Conservation (phyloP, 1,140 invertebrate genomes). For the Zaprionus tsacasi region DNA sequence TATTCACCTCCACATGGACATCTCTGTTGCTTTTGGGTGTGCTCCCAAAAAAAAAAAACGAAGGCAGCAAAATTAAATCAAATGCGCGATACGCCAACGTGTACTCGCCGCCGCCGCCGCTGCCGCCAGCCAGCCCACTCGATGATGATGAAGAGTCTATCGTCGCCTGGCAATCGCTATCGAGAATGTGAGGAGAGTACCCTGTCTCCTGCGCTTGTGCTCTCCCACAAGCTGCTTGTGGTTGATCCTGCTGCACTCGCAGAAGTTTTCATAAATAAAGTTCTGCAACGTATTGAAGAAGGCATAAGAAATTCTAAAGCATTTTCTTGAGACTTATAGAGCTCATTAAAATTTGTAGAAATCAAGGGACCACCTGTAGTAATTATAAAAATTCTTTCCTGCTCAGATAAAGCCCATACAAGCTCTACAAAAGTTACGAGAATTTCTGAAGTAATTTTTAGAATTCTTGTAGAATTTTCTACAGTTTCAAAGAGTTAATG, state of each 20-base stretch:
- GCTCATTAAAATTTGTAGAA: neutral
- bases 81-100: constrained; percentile 79
- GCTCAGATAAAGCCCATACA: too few relatives aligned
- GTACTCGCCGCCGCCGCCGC: constrained; percentile 45
- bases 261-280: neutral
- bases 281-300: neutral
- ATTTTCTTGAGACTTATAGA: neutral
- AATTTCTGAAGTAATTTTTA: too few relatives aligned
- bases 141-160: constrained; percentile 69
- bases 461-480: too few relatives aligned
- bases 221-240: neutral
- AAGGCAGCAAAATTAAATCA: constrained; percentile 76
- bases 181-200: constrained; percentile 15
- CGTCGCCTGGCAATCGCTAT: constrained; percentile 50
- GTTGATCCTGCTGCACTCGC: constrained; percentile 11
- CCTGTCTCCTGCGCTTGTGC: neutral
- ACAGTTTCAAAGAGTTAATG: too few relatives aligned
- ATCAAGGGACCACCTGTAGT: too few relatives aligned
- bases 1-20: constrained; percentile 57
- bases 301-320: neutral
- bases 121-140: constrained; percentile 43
- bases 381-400: too few relatives aligned
- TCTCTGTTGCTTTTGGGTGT: constrained; percentile 58
- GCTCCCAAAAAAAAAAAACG: constrained; percentile 39
- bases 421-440: too few relatives aligned